These are phyloP conservation scores for Plebejus argus DNA, from an alignment of 2,888 invertebrate genomes.

Conservation along the genomic window DNA sequence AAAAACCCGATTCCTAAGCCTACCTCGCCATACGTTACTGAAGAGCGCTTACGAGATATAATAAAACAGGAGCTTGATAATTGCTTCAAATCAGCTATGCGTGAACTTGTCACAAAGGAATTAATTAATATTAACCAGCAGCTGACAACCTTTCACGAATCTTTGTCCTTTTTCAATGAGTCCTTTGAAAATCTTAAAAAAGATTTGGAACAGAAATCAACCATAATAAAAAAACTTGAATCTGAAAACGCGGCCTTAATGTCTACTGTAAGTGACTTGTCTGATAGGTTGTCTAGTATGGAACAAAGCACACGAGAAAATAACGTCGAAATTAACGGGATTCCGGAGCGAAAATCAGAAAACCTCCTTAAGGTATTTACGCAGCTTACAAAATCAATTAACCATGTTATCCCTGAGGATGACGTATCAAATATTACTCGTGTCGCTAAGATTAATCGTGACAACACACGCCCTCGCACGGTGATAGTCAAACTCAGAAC, in stretches of 20 bases:
- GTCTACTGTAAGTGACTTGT: constrained; percentile 30
- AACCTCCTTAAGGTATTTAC: no score
- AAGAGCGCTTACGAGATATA: neutral
- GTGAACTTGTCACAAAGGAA: neutral
- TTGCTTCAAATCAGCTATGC: no score
- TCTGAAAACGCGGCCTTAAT: constrained; percentile 10
- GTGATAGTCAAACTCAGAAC: constrained; percentile 3
- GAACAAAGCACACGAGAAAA: no score
- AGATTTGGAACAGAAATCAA: neutral
- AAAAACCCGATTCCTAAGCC: neutral
- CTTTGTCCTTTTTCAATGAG: neutral
- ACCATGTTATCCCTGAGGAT: neutral
- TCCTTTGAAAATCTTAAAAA: neutral
- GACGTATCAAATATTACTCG: constrained; percentile 31
- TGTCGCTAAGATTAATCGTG: neutral
- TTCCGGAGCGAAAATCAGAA: no score
- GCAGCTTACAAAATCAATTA: neutral
- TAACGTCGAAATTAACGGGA: no score
- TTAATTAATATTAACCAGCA: neutral
- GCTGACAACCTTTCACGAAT: neutral
- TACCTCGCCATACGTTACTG: neutral
- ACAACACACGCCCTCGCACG: neutral
- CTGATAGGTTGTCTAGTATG: constrained; percentile 29
- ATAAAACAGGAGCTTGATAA: neutral
- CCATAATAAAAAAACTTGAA: constrained; percentile 35